Evolutionary conservation across 2,797 vertebrate genomes (phyloP).

Genomic region (Anguilla marmorata): DNA sequence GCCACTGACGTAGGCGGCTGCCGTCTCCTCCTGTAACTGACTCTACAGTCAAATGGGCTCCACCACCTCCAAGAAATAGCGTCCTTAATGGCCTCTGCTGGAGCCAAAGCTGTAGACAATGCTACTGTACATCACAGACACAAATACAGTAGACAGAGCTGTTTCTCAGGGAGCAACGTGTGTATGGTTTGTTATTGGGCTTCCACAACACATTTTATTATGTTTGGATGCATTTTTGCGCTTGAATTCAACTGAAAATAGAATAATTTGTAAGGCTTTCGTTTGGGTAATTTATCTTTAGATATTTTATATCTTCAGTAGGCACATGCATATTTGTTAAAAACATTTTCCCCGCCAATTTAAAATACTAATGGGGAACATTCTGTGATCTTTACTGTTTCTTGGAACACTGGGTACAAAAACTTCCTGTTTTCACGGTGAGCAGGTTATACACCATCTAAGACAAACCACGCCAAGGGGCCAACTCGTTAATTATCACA

Average conservation of each 20-base stretch:
- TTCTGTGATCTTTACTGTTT: background rate
- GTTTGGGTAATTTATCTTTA: background rate
- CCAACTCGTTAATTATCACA: conserved; percentile 23
- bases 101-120: background rate
- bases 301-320: background rate
- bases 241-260: background rate
- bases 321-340: background rate
- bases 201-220: too few relatives aligned
- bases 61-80: background rate
- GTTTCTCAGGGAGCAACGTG: too few relatives aligned
- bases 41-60: background rate
- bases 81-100: background rate
- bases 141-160: background rate
- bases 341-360: background rate
- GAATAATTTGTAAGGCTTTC: background rate
- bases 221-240: background rate
- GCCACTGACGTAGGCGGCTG: background rate
- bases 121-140: background rate
- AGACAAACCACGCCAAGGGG: background rate
- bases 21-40: background rate
- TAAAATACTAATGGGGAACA: background rate
- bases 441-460: conserved; percentile 1
- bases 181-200: too few relatives aligned
- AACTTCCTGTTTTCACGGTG: background rate
- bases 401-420: conserved; percentile 8